Conservation (phyloP, 2,113 vertebrate genomes). For the Gadus chalcogrammus region DNA sequence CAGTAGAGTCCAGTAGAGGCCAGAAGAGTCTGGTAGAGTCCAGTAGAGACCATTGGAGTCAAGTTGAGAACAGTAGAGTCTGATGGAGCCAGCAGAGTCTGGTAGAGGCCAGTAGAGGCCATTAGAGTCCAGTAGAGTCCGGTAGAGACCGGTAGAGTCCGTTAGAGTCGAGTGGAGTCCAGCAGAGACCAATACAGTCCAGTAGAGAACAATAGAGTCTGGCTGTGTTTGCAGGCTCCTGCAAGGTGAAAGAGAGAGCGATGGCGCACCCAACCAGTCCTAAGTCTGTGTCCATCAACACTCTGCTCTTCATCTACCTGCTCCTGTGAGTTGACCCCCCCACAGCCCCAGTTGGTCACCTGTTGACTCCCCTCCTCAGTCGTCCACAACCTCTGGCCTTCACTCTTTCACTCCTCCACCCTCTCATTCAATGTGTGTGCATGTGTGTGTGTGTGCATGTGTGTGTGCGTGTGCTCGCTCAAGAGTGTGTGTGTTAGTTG, state of each 20-base stretch:
- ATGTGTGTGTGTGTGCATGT: conserved; percentile 11
- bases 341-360: background rate
- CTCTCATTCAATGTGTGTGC: conserved; percentile 2
- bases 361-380: background rate
- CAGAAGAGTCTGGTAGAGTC: too few species aligned
- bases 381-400: background rate
- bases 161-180: background rate
- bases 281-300: conserved; percentile 75
- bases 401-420: background rate
- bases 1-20: too few species aligned
- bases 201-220: background rate
- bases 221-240: conserved; percentile 4
- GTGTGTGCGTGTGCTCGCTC: conserved; percentile 4
- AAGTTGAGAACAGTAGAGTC: conserved; percentile 29
- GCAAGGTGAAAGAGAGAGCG: conserved; percentile 38
- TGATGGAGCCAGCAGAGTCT: background rate
- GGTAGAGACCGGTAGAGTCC: too few species aligned
- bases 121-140: too few species aligned
- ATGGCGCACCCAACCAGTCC: conserved; percentile 53
- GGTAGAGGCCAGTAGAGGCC: too few species aligned
- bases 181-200: too few species aligned
- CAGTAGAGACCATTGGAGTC: too few species aligned
- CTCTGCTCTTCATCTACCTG: conserved; percentile 82
- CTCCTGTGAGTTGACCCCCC: conserved; percentile 78
- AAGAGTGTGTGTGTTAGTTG: conserved; percentile 59